Evolutionary conservation across 2,113 vertebrate species (phyloP), one percentile per base, ranked within the genome.

Genomic region (Xenotilapia flavipinnis): DNA sequence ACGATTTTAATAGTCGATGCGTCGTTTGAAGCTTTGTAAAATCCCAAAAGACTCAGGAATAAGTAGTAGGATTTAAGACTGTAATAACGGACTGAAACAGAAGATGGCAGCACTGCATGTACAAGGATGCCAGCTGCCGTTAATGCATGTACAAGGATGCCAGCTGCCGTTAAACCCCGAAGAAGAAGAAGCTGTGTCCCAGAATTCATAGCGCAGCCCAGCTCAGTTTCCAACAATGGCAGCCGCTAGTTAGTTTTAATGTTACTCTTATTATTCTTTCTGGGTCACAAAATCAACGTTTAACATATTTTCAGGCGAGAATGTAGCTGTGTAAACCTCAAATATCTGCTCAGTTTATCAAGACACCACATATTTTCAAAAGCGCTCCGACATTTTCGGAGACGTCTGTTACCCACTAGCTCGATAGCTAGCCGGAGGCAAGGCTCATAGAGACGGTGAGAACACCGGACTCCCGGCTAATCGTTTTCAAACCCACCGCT

Each of bases 371-470:
- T 53, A n/a, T 10, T n/a, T 53, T 53, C 51, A 53, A 53, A 53
- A n/a, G 19, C 2, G 1, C 5, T 53, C 19, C 1, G 0, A 53
- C 2, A 1, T 53, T 53, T 53, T 1, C 2, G 1, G 49, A n/a
- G 19, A 53, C 1, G 5, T n/a, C 2, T 51, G 8, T 51, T 51
- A 51, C 8, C 49, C 17, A 51, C 8, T 0, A 49, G 47, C 4
- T 19, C 2, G 7, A 49, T 2, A 49, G 47, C 47, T 3, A 19
- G 47, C 15, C 2, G 4, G 47, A 4, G 47, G 1, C 14, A 0
- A 49, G 4, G 15, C 15, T 49, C 0, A 19, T 49, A 9, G 15
- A 49, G 47, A 23, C 15, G 1, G 4, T 5, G 47, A 17, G 47
- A 49, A 8, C 45, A 49, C 7, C 45, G 7, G 7, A 49, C 47